phyloP scores from a whole-genome alignment of 2,113 vertebrate species.

The Silurus asotus region DNA sequence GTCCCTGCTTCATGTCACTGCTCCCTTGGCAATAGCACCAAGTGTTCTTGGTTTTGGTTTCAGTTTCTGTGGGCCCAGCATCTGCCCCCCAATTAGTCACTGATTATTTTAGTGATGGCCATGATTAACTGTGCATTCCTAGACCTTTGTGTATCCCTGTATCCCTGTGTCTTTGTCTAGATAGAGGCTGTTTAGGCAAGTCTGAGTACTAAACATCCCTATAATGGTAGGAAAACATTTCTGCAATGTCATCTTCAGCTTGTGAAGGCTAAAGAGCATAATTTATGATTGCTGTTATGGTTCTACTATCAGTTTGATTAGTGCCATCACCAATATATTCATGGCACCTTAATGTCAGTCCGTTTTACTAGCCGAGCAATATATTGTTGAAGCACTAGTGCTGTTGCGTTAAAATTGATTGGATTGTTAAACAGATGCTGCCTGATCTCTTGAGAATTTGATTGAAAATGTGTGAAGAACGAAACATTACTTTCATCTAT shows the following conservation, averaged over 20 bases:
- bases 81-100: not conserved
- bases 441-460: slow-evolving; percentile 46
- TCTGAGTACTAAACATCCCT: not conserved
- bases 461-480: slow-evolving; percentile 41
- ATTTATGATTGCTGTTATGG: not conserved
- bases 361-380: not conserved
- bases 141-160: not conserved
- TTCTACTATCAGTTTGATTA: not conserved
- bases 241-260: not conserved
- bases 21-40: not conserved
- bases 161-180: not conserved
- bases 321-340: not conserved
- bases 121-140: not conserved
- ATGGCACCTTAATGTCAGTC: not conserved
- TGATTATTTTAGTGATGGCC: not conserved
- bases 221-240: not conserved
- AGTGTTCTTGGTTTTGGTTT: slow-evolving; percentile 11
- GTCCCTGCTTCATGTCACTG: slow-evolving; percentile 17
- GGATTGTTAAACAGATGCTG: slow-evolving; percentile 49
- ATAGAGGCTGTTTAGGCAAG: not conserved
- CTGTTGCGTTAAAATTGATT: slow-evolving; percentile 37
- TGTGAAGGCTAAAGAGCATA: no score
- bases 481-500: slow-evolving; percentile 30
- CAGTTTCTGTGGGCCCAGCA: not conserved
- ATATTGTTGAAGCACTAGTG: not conserved